Evolutionary conservation across 2,888 invertebrate species (phyloP), one percentile per base, ranked within the genome.

Genomic region (Mallateleia sp.): DNA sequence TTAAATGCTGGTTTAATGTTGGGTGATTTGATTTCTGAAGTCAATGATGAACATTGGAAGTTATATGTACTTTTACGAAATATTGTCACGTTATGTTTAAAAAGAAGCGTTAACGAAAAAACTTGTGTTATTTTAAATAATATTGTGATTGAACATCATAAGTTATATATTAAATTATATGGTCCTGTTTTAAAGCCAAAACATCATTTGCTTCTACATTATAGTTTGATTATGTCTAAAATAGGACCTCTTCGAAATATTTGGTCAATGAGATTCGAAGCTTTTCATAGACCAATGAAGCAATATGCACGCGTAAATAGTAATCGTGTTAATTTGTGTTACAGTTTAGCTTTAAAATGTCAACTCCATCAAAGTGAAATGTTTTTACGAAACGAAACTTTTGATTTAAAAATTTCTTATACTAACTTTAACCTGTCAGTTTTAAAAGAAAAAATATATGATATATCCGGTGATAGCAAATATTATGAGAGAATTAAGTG

Each of bases 281-380:
- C 58, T 2, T 28, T 28, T 14, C 58, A 58, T 32, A 25, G 32
- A 18, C 58, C 58, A 32, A 6, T 58, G n/a, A 58, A 58, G 32
- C 28, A 58, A 32, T 58, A 58, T 20, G 71, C 80, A 20, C 18
- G 24, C 54, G 60, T 64, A 34, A 58, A 56, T 1, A 72, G 38
- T 45, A 84, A 80, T 42, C 58, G 86, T 4, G 25, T 85, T 4
- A 86, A 88, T 67, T 22, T 86, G 20, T 56, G 52, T 56, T 32
- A 86, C 45, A 84, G 80, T 0, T 9, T 84, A 24, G 84, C 86
- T 11, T 34, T 88, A 2, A 88, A 74, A 34, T 24, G 64, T 54
- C 86, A 88, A 22, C 64, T 86, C 7, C 18, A 38, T 38, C 78
- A 83, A 18, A 56, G 66, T 71, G 62, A 77, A 18, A 38, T 72